Evolutionary conservation across 2,888 invertebrate genomes (phyloP), one percentile per base, ranked within the genome.

Genomic region (Agrotis clavis): DNA sequence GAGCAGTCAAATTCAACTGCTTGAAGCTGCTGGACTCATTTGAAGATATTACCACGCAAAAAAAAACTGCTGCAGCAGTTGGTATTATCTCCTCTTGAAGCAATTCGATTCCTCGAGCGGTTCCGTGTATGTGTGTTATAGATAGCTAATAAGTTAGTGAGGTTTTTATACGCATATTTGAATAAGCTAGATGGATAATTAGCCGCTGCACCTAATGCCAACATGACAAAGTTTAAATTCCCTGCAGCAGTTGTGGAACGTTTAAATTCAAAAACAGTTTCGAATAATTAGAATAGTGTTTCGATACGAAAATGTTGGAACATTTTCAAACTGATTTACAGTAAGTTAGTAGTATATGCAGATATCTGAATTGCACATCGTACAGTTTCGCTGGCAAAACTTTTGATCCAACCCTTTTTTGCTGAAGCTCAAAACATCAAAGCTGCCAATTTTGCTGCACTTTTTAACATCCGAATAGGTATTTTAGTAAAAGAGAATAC

Each of bases 381-480:
- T 47, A 64, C 56, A 59, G 16, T 1, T 54, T 1, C n/a, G 25
- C 63, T 54, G 6, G 48, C 30, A 56, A 69, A 59, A 61, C 61
- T 63, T 76, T 77, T 65, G 57, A 77, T 41, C 50, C 19, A 1
- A 16, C 11, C 13, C 13, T 35, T 81, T 62, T 74, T 61, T 61
- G 41, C 50, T 51, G 18, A 21, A n/a, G 25, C 4, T 59, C 19
- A 21, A 67, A 75, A 81, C 60, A 76, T 81, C 69, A 63, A 66
- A 66, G 78, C 77, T 66, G 51, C 30, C 69, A 59, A 70, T 81
- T 77, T 41, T n/a, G 21, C 48, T 45, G 30, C 61, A 50, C 18
- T 81, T 78, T 77, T 81, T 59, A 63, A 61, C 57, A 62, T 66
- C 0, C 35, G 53, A 62, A 77, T 54, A 30, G 19, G 16, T 19